These are phyloP conservation scores for Yponomeuta cagnagella DNA, from an alignment of 2,888 invertebrate species.

Conservation along the genomic window DNA sequence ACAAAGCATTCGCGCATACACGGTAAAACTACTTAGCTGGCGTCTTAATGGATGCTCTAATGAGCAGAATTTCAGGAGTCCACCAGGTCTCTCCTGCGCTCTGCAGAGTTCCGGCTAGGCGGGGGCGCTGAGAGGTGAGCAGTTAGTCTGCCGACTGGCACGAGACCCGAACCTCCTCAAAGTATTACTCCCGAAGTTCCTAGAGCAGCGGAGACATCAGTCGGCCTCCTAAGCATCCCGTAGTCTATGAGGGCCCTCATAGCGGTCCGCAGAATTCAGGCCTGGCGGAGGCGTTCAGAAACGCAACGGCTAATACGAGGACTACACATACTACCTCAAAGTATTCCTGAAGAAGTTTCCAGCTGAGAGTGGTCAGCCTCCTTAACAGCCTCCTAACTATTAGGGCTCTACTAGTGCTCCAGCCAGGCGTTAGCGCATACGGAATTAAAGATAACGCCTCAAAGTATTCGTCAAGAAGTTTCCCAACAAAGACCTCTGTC, in stretches of 20 bases:
- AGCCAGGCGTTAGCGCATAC: no score
- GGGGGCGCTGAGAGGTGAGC: constrained; percentile 90
- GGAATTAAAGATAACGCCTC: no score
- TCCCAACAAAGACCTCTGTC: constrained; percentile 82
- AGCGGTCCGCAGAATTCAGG: constrained; percentile 90
- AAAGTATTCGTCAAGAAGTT: constrained; percentile 92
- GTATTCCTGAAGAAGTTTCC: no score
- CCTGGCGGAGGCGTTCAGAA: constrained; percentile 90
- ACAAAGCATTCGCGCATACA: background rate
- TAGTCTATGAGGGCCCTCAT: constrained; percentile 89
- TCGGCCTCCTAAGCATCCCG: constrained; percentile 87
- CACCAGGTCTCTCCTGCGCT: constrained; percentile 75
- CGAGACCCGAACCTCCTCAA: constrained; percentile 76
- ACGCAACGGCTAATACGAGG: constrained; percentile 44
- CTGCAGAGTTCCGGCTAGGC: constrained; percentile 90
- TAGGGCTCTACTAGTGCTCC: no score
- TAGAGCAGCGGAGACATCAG: constrained; percentile 78
- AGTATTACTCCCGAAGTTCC: constrained; percentile 92
- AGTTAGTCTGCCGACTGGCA: no score
- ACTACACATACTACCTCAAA: constrained; percentile 71
- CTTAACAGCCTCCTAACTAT: no score
- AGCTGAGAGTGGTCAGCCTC: no score
- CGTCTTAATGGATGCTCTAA: no score
- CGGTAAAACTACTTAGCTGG: no score
- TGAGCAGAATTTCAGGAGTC: no score